phyloP scores from a whole-genome alignment of 2,888 invertebrate species.

The Petrolisthes manimaculis region DNA sequence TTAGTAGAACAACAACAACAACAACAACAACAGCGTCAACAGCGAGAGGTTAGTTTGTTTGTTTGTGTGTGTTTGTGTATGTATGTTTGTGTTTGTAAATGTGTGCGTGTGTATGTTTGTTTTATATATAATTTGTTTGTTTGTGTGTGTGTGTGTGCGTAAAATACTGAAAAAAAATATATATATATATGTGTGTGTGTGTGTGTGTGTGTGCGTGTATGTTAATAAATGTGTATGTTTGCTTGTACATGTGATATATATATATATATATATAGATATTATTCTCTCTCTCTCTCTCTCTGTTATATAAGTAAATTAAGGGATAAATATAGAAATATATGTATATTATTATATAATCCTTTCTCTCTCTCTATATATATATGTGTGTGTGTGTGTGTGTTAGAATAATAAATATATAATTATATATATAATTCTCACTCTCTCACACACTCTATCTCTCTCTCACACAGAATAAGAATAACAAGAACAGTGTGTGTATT shows the following conservation, averaged over 20 bases:
- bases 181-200: too few relatives aligned
- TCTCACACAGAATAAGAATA: too few relatives aligned
- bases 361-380: not conserved
- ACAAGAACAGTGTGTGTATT: not conserved
- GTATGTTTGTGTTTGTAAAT: not conserved
- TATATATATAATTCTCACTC: not conserved
- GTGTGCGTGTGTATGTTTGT: not conserved
- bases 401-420: not conserved
- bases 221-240: too few relatives aligned
- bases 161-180: not conserved
- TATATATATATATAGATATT: slow-evolving; percentile 22
- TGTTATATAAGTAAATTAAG: not conserved
- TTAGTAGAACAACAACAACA: too few relatives aligned
- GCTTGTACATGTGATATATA: too few relatives aligned
- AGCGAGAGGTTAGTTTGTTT: too few relatives aligned
- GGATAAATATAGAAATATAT: not conserved
- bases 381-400: not conserved
- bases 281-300: not conserved
- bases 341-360: not conserved
- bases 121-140: slow-evolving; percentile 13
- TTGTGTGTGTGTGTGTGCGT: slow-evolving; percentile 22
- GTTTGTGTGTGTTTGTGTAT: too few relatives aligned
- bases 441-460: not conserved
- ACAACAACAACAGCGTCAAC: too few relatives aligned
- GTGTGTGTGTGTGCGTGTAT: too few relatives aligned